Evolutionary conservation across 92 coral and sea anemone genomes (phyloP), one percentile per base, ranked within the genome.

Genomic region (Heteractis magnifica): DNA sequence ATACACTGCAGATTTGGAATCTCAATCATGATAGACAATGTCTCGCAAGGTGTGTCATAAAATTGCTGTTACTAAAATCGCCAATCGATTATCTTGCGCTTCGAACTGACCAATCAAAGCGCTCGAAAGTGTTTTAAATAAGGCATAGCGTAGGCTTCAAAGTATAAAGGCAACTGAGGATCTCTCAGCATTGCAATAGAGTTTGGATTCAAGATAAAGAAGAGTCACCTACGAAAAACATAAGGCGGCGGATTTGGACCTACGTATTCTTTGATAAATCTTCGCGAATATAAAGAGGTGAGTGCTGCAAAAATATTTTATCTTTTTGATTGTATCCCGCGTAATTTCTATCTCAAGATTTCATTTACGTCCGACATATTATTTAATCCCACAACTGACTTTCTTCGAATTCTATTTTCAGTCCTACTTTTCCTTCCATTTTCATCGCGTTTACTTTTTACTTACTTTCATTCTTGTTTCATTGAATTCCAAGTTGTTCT

Each of bases 1-100:
- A 65, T 65, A 68, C 73, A 68, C 23, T 68, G 14, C 20, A 68
- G 73, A 68, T 68, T 68, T 68, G 49, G 73, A 68, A 68, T 68
- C 73, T 68, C 73, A 68, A 68, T 6, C 73, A 68, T 26, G 73
- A 7, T 21, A 23, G 73, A 68, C 73, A 68, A n/a, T 68, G 73
- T 68, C 49, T 26, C 73, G 5, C 73, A 20, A 68, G 26, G 73
- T 68, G 73, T 68, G 73, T 68, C 73, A 23, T 68, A 15, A 68
- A 68, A 21, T 26, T 68, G 73, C 73, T 68, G 73, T 68, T 68
- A 26, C 44, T 68, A 20, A 68, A 64, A 68, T 68, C 73, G 73
- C 73, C 73, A 68, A 68, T 68, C 73, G 73, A 68, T 26, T 41
- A 8, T 13, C 73, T 68, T 68, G 73, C 14, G 49, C 49, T 26